Percentiles rank a stretch among this genome's conserved stretches.
Conservation (phyloP, 1,140 invertebrate genomes). For the Orchestia grillus region DNA sequence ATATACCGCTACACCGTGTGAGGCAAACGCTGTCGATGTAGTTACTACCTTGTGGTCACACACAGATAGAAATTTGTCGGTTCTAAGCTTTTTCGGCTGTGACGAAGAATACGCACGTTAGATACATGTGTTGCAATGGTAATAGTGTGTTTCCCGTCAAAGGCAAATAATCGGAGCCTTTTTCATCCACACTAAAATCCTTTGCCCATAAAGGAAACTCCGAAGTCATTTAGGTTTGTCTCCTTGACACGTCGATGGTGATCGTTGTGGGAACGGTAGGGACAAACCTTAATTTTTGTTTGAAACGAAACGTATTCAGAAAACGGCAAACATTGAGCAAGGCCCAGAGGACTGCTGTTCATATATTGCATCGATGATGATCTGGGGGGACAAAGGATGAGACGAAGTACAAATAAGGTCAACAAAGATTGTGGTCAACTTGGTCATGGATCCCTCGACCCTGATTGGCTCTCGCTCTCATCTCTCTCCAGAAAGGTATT, state of each 20-base stretch:
- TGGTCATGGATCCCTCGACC: neutral
- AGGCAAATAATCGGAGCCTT: neutral
- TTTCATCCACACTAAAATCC: neutral
- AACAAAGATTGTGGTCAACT: neutral
- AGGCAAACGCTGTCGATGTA: neutral
- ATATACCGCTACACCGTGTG: neutral
- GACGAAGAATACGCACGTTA: no score
- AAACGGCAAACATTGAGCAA: neutral
- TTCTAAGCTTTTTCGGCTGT: neutral
- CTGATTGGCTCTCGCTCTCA: neutral
- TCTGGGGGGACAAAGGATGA: neutral
- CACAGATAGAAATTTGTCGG: neutral
- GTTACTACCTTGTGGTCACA: neutral
- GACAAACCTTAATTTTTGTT: neutral
- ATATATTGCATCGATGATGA: neutral
- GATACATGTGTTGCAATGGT: neutral
- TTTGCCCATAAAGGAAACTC: neutral
- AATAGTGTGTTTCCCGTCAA: neutral
- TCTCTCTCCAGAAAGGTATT: neutral
- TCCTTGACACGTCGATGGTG: neutral
- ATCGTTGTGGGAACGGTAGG: neutral
- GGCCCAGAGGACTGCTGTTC: neutral
- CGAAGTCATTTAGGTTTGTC: neutral
- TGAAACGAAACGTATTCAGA: neutral
- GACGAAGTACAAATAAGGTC: neutral